phyloP scores from a whole-genome alignment of 2,888 invertebrate species.

The Lathronympha strigana region DNA sequence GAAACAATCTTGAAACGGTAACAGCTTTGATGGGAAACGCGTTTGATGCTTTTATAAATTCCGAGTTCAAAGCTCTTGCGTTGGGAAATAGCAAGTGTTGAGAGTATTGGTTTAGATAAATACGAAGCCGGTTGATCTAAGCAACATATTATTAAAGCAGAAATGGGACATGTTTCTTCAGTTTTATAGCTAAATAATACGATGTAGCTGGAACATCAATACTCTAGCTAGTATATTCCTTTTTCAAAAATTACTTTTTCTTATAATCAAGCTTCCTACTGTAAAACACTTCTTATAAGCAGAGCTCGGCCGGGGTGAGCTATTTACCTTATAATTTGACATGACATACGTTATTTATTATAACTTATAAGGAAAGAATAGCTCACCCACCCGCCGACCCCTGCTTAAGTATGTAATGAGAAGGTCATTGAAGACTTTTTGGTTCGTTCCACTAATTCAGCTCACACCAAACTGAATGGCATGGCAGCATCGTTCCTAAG shows the following conservation, averaged over 20 bases:
- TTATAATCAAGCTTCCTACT: too few relatives aligned
- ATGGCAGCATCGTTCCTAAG: background rate
- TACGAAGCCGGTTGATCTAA: background rate
- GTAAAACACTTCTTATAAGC: too few relatives aligned
- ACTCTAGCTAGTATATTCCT: too few relatives aligned
- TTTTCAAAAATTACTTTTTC: too few relatives aligned
- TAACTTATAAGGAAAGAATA: too few relatives aligned
- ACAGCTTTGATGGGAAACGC: slow-evolving; percentile 19
- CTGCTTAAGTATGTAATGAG: too few relatives aligned
- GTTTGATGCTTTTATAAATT: slow-evolving; percentile 8
- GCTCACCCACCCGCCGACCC: too few relatives aligned
- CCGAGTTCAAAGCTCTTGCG: slow-evolving; percentile 14
- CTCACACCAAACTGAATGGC: background rate
- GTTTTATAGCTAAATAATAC: too few relatives aligned
- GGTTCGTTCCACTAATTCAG: background rate
- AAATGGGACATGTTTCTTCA: background rate
- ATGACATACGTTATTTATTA: too few relatives aligned
- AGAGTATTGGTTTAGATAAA: slow-evolving; percentile 12
- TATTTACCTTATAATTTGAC: too few relatives aligned
- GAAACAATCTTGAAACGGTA: slow-evolving; percentile 31
- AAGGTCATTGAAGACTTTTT: background rate
- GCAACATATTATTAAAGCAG: background rate
- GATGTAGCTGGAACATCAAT: too few relatives aligned
- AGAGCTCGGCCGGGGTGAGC: too few relatives aligned
- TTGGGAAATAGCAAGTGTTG: slow-evolving; percentile 4